phyloP scores from a whole-genome alignment of 2,113 vertebrate genomes.

The Elephantulus edwardii region DNA sequence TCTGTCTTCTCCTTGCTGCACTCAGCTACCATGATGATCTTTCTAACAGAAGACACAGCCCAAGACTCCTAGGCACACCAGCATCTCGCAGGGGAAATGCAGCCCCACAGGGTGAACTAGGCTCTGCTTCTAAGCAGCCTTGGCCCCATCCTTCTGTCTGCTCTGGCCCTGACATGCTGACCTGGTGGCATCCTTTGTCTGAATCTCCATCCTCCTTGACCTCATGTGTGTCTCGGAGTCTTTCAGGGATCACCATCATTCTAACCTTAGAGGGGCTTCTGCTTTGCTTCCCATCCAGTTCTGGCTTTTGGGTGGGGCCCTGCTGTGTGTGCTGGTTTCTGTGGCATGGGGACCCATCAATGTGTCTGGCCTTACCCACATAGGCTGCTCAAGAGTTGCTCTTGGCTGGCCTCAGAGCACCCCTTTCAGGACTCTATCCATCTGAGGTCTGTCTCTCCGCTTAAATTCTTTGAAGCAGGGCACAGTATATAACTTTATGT shows the following conservation, averaged over 20 bases:
- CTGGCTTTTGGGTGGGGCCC: background rate
- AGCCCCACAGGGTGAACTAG: background rate
- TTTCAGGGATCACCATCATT: background rate
- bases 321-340: background rate
- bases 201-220: background rate
- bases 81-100: background rate
- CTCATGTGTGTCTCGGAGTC: background rate
- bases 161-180: background rate
- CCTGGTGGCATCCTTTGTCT: background rate
- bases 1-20: background rate
- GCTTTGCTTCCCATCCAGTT: background rate
- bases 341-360: background rate
- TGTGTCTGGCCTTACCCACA: background rate
- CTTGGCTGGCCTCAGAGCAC: background rate
- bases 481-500: background rate
- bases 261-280: too few species aligned
- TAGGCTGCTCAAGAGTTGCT: background rate
- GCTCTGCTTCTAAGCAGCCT: background rate
- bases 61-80: background rate
- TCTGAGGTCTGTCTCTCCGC: background rate
- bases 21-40: background rate
- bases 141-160: accelerated
- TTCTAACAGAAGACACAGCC: background rate
- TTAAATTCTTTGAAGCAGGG: background rate
- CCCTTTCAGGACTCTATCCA: accelerated